Conservation (phyloP, 92 coral and sea anemone genomes). For the Chrysogorgia sp. region DNA sequence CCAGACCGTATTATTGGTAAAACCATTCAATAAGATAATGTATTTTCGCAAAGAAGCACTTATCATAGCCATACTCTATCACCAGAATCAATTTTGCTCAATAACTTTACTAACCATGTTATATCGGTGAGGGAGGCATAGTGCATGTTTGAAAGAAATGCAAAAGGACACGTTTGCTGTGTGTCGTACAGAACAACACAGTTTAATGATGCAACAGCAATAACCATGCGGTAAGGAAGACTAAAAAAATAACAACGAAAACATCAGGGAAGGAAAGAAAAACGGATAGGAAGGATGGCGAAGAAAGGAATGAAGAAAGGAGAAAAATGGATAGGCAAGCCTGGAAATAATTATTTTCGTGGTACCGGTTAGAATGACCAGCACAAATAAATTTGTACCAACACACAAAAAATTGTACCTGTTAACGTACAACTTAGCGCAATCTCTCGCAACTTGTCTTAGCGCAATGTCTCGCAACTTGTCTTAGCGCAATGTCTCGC, state of each 20-base stretch:
- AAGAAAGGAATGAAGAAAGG: background rate
- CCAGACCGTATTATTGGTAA: too few species aligned
- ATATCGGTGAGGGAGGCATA: constrained; percentile 88
- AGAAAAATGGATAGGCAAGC: background rate
- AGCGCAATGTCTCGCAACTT: too few species aligned
- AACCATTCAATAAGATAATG: too few species aligned
- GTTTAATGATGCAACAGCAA: constrained; percentile 90
- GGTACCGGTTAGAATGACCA: too few species aligned
- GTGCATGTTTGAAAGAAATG: constrained; percentile 81
- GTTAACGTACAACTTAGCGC: too few species aligned
- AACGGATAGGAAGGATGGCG: background rate
- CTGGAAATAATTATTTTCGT: background rate
- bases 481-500: too few species aligned
- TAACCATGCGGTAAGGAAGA: constrained; percentile 90
- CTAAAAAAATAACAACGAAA: constrained; percentile 59
- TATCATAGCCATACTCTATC: background rate
- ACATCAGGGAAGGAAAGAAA: background rate
- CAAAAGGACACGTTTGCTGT: constrained; percentile 82
- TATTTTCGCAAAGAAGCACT: background rate
- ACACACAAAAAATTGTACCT: too few species aligned
- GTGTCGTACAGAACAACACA: constrained; percentile 90
- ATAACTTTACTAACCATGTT: constrained; percentile 68
- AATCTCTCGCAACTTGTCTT: too few species aligned
- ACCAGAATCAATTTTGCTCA: background rate
- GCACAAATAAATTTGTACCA: too few species aligned